These are phyloP conservation scores for Bergia sp. DNA, from an alignment of 92 coral and sea anemone genomes.

Conservation along the genomic window DNA sequence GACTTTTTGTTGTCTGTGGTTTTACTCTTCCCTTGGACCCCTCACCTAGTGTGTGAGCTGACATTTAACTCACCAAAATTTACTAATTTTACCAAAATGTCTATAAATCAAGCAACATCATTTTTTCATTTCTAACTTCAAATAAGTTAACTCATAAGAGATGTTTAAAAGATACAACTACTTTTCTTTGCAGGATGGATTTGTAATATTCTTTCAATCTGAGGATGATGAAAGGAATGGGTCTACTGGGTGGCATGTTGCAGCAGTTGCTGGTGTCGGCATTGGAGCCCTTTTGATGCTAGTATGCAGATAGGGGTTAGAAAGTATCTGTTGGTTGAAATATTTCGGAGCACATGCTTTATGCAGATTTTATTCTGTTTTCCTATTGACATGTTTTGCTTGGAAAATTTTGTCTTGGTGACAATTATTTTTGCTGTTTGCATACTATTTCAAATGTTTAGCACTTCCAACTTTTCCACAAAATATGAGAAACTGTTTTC, in stretches of 20 bases:
- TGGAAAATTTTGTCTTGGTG: neutral
- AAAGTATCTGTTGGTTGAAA: slow-evolving; percentile 7
- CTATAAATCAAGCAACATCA: neutral
- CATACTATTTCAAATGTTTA: neutral
- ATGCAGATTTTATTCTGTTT: neutral
- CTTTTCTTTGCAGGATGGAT: slow-evolving; percentile 80
- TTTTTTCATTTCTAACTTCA: neutral
- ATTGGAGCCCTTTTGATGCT: slow-evolving; percentile 92
- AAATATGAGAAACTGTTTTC: neutral
- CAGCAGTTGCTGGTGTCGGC: slow-evolving; percentile 93
- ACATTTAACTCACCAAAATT: neutral
- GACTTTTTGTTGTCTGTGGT: neutral
- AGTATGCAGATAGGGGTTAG: slow-evolving; percentile 64
- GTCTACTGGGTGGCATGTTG: slow-evolving; percentile 74
- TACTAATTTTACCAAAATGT: too few relatives aligned
- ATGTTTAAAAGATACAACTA: neutral
- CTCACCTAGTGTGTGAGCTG: neutral
- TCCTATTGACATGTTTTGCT: neutral
- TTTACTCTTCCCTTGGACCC: neutral
- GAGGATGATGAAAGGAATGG: slow-evolving; percentile 55
- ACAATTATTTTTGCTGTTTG: neutral
- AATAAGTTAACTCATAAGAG: neutral
- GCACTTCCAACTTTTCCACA: neutral
- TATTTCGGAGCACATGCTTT: neutral
- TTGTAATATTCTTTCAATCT: slow-evolving; percentile 72